phyloP scores from a whole-genome alignment of 2,888 invertebrate species.

The Agonopterix alstromeriana region DNA sequence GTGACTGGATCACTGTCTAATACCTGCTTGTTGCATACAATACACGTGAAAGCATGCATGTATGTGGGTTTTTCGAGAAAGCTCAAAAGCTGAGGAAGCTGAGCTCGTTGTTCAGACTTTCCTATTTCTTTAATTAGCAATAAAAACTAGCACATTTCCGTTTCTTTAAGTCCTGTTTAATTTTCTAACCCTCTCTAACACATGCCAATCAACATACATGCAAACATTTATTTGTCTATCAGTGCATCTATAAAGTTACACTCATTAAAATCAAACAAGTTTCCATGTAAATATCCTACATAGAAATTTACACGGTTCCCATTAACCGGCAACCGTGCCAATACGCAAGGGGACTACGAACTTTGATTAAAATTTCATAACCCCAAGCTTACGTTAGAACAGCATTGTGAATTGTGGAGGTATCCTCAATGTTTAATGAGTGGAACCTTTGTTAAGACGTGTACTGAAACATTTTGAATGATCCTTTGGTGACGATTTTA shows the following conservation, averaged over 20 bases:
- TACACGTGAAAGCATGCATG: too few relatives aligned
- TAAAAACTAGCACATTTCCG: too few relatives aligned
- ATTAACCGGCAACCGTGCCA: conserved; percentile 41
- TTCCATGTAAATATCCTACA: conserved; percentile 35
- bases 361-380: conserved; percentile 73
- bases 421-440: conserved; percentile 58
- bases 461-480: conserved; percentile 13
- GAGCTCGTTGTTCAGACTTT: too few relatives aligned
- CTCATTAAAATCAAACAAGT: conserved; percentile 28
- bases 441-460: conserved; percentile 42
- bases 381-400: conserved; percentile 45
- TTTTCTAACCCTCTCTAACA: too few relatives aligned
- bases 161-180: too few relatives aligned
- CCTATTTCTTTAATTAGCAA: too few relatives aligned
- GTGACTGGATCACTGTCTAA: too few relatives aligned
- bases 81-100: too few relatives aligned
- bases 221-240: too few relatives aligned
- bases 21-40: too few relatives aligned
- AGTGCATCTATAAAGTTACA: background rate
- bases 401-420: conserved; percentile 54
- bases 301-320: conserved; percentile 26
- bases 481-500: background rate
- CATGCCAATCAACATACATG: too few relatives aligned
- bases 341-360: conserved; percentile 55
- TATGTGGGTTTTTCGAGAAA: too few relatives aligned